Percentiles rank a stretch among this genome's conserved stretches.
Evolutionary conservation across 2,797 vertebrate species (phyloP).

Genomic region (Epinephelus coioides): DNA sequence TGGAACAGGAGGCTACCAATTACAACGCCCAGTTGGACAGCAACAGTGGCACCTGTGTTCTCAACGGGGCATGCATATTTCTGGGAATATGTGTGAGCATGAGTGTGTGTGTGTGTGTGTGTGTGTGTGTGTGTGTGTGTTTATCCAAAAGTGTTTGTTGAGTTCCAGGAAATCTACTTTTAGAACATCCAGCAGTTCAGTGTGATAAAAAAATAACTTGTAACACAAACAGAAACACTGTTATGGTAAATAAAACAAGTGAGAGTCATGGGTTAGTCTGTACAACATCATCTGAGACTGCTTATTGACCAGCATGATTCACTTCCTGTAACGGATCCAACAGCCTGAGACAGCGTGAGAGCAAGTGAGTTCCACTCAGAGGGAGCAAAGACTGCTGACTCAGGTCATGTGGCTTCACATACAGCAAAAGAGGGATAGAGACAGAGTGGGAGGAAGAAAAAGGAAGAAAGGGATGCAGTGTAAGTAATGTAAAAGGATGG

Average conservation of each 20-base stretch:
- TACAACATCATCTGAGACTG: constrained; percentile 37
- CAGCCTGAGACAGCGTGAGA: constrained; percentile 42
- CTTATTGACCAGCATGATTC: constrained; percentile 59
- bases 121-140: neutral
- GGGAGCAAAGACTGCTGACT: constrained; percentile 69
- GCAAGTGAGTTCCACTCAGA: constrained; percentile 44
- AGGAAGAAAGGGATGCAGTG: constrained; percentile 14
- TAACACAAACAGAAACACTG: constrained; percentile 10
- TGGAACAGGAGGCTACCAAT: constrained; percentile 64
- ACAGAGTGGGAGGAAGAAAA: constrained; percentile 14
- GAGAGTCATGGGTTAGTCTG: constrained; percentile 6
- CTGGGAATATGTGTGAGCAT: neutral
- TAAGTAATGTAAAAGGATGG: constrained; percentile 12
- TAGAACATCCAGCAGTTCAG: neutral
- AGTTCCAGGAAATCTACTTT: constrained; percentile 20
- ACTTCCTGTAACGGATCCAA: constrained; percentile 72
- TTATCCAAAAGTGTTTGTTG: neutral
- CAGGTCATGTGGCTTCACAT: constrained; percentile 55
- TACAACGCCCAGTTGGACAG: constrained; percentile 63
- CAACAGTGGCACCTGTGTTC: constrained; percentile 59
- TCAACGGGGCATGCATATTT: constrained; percentile 39
- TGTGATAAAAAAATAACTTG: neutral
- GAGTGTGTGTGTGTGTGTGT: neutral
- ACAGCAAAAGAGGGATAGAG: constrained; percentile 26
- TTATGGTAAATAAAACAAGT: constrained; percentile 39